Conservation (phyloP, 2,888 invertebrate species). For the Lithophane ornitopus region DNA sequence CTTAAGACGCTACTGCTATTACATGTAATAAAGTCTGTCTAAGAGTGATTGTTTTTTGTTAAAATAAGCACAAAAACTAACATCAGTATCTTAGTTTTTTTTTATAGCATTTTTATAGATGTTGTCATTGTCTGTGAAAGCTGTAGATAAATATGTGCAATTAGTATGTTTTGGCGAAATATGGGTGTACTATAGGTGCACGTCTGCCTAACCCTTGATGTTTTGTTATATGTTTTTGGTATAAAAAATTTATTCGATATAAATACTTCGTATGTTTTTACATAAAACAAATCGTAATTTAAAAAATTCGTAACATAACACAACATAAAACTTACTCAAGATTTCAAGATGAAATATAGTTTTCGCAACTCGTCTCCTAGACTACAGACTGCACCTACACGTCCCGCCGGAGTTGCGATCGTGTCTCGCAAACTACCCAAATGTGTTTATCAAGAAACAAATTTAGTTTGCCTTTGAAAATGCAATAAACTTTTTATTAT, state of each 20-base stretch:
- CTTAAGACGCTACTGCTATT: conserved; percentile 50
- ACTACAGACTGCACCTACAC: conserved; percentile 60
- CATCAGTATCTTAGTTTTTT: background rate
- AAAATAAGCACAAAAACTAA: conserved; percentile 23
- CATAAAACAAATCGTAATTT: background rate
- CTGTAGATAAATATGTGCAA: background rate
- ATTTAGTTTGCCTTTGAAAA: conserved; percentile 64
- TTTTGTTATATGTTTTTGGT: background rate
- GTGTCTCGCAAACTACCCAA: conserved; percentile 67
- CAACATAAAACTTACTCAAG: background rate
- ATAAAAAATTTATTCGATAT: background rate
- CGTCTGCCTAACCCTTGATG: background rate
- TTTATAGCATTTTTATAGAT: background rate
- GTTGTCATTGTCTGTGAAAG: background rate
- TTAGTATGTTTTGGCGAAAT: background rate
- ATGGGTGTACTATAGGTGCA: background rate
- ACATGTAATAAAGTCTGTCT: conserved; percentile 41
- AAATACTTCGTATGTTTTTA: background rate
- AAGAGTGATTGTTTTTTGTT: conserved; percentile 22
- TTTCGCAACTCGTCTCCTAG: conserved; percentile 39
- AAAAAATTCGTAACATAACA: background rate
- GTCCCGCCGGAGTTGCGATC: conserved; percentile 63
- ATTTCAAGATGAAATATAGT: background rate
- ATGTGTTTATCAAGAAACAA: conserved; percentile 68
- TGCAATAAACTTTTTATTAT: conserved; percentile 62